phyloP scores from a whole-genome alignment of 2,113 vertebrate species.

The Marmota flaviventris region DNA sequence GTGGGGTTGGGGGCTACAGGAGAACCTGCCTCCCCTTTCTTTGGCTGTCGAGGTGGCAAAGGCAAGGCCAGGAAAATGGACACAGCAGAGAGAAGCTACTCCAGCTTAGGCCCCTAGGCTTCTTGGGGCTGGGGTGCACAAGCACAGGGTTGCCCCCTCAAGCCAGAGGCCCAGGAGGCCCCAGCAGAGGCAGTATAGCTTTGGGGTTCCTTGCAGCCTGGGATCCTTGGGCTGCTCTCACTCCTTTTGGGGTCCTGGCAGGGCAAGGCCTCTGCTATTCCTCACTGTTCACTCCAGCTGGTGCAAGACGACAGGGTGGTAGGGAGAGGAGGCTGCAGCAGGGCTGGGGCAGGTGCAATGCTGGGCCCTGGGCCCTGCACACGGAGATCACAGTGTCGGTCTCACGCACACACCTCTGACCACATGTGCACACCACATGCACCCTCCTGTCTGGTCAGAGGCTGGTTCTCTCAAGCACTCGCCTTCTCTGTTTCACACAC shows the following conservation, averaged over 20 bases:
- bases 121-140: background rate
- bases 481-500: constrained; percentile 17
- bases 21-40: constrained; percentile 56
- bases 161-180: background rate
- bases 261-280: background rate
- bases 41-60: constrained; percentile 55
- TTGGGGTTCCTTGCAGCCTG: background rate
- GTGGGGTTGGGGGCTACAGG: background rate
- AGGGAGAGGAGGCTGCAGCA: background rate
- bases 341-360: fast-evolving
- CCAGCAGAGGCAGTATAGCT: background rate
- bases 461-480: background rate
- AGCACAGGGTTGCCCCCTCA: background rate
- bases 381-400: constrained; percentile 66
- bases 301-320: background rate
- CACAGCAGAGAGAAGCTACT: background rate
- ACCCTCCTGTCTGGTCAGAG: background rate
- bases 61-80: background rate
- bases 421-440: background rate
- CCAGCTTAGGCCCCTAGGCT: background rate
- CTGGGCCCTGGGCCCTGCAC: background rate
- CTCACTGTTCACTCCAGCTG: background rate
- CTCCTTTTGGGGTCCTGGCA: background rate
- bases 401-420: background rate
- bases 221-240: background rate